phyloP scores from a whole-genome alignment of 2,888 invertebrate species.

The Spodoptera littoralis region DNA sequence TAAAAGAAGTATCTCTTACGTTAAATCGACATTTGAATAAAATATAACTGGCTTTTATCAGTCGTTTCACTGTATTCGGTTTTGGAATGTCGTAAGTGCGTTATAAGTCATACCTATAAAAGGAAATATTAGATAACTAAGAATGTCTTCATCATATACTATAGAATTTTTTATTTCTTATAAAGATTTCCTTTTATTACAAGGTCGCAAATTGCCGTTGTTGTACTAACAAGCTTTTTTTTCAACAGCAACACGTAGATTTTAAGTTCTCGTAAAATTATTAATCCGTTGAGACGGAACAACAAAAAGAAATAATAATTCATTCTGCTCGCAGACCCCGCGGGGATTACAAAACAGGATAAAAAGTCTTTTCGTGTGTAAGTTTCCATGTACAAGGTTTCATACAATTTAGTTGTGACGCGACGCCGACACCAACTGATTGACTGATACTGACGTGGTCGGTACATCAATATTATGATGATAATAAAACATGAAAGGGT shows the following conservation, averaged over 20 bases:
- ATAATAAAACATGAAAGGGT: constrained; percentile 20
- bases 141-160: too few species aligned
- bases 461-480: constrained; percentile 1
- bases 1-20: too few species aligned
- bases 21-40: too few species aligned
- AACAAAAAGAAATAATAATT: constrained; percentile 53
- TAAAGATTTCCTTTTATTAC: constrained; percentile 3
- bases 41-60: too few species aligned
- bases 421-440: constrained; percentile 9
- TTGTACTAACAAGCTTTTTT: constrained; percentile 30
- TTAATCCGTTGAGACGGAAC: constrained; percentile 52
- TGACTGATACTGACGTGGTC: constrained; percentile 16
- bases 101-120: too few species aligned
- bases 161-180: not conserved
- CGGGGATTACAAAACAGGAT: constrained; percentile 42
- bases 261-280: constrained; percentile 52
- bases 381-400: constrained; percentile 33
- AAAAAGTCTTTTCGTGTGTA: constrained; percentile 36
- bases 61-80: too few species aligned
- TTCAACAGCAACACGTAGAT: constrained; percentile 38
- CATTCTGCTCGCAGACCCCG: constrained; percentile 35
- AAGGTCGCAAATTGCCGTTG: constrained; percentile 8
- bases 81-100: too few species aligned
- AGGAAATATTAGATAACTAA: too few species aligned
- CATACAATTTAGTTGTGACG: not conserved